phyloP scores from a whole-genome alignment of 2,113 vertebrate genomes.

The Vireo altiloquus region DNA sequence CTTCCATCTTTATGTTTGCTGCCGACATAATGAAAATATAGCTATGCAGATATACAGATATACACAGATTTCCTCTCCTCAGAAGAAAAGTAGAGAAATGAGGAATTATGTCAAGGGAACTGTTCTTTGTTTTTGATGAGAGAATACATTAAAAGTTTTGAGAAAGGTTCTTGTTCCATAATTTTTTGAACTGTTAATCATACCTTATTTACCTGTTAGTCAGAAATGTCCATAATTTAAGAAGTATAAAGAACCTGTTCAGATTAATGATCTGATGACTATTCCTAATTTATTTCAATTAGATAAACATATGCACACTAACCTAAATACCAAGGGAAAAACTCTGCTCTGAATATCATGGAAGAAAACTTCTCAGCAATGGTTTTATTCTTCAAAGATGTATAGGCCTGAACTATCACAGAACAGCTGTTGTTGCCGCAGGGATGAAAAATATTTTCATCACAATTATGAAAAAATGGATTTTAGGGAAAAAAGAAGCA shows the following conservation, averaged over 20 bases:
- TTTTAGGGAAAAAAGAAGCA: not conserved
- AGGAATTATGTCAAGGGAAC: not conserved
- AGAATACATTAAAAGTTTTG: not conserved
- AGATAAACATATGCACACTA: not conserved
- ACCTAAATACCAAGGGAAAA: not conserved
- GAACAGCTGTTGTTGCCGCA: not conserved
- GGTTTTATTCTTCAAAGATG: not conserved
- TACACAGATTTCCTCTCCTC: not conserved
- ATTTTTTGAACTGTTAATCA: not conserved
- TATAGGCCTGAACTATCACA: not conserved
- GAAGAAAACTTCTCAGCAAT: not conserved
- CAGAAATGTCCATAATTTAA: not conserved
- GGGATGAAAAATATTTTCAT: conserved; percentile 1
- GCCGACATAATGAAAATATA: not conserved
- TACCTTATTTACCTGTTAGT: not conserved
- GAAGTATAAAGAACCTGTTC: not conserved
- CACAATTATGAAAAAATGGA: not conserved
- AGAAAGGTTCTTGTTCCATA: not conserved
- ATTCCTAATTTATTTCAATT: not conserved
- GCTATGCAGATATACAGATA: not conserved
- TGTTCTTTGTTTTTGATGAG: not conserved
- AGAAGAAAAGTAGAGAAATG: not conserved
- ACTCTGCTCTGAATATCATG: not conserved
- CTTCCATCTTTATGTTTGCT: not conserved
- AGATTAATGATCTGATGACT: not conserved